These are phyloP conservation scores for Etheostoma perlongum DNA, from an alignment of 2,797 vertebrate species.

Conservation along the genomic window DNA sequence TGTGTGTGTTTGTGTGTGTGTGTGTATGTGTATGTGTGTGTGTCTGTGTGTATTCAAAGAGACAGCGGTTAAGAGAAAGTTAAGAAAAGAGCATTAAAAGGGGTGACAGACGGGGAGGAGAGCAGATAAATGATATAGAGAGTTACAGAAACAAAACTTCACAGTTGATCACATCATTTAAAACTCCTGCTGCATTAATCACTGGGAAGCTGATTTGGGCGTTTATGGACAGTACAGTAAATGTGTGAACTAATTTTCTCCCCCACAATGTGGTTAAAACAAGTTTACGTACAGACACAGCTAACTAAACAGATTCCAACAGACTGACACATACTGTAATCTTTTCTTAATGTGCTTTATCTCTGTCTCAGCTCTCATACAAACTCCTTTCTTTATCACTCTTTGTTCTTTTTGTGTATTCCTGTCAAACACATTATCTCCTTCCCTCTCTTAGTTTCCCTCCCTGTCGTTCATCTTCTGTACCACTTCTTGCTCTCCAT, in stretches of 20 bases:
- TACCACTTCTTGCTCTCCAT: neutral
- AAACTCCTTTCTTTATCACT: slow-evolving; percentile 34
- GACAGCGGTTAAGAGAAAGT: slow-evolving; percentile 23
- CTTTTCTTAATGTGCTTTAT: slow-evolving; percentile 38
- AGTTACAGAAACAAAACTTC: slow-evolving; percentile 8
- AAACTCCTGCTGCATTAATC: neutral
- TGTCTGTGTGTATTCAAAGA: slow-evolving; percentile 12
- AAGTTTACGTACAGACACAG: neutral
- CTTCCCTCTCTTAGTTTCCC: neutral
- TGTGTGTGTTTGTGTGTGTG: slow-evolving; percentile 15
- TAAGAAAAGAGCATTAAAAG: slow-evolving; percentile 14
- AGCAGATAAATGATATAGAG: slow-evolving; percentile 19
- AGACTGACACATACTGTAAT: slow-evolving; percentile 33
- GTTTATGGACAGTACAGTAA: neutral
- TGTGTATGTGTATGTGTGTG: slow-evolving; percentile 17
- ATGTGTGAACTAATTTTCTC: neutral
- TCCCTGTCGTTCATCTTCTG: neutral
- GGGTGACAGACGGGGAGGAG: slow-evolving; percentile 18
- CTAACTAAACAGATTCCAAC: slow-evolving; percentile 2
- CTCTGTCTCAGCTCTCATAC: slow-evolving; percentile 26
- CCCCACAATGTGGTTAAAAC: neutral
- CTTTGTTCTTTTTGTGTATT: slow-evolving; percentile 12
- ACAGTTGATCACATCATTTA: neutral
- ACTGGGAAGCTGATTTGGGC: neutral
- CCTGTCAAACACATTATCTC: slow-evolving; percentile 9